These are phyloP conservation scores for Donacobius atricapilla DNA, from an alignment of 2,113 vertebrate species.

Conservation along the genomic window DNA sequence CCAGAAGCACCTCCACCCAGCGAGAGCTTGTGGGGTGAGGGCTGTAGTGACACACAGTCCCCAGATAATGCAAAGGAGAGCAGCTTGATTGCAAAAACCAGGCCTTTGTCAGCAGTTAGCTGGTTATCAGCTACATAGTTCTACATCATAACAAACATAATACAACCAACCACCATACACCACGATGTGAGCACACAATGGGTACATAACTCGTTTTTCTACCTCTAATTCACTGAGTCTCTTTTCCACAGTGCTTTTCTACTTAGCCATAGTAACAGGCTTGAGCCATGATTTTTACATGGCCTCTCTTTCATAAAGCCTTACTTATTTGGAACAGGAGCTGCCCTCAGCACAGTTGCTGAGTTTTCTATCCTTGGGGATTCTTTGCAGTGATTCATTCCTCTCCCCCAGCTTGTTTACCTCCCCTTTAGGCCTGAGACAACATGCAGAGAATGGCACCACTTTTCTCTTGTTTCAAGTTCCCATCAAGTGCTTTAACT, in stretches of 20 bases:
- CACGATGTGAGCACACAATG: background rate
- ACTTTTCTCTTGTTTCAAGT: background rate
- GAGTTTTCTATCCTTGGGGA: background rate
- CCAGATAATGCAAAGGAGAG: background rate
- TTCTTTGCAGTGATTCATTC: background rate
- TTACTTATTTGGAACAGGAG: background rate
- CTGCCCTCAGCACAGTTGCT: background rate
- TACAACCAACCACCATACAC: background rate
- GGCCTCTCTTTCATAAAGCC: background rate
- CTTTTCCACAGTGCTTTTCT: background rate
- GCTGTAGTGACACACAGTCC: accelerated
- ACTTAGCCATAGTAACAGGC: background rate
- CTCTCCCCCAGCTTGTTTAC: background rate
- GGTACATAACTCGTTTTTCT: background rate
- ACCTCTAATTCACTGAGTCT: background rate
- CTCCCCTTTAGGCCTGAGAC: background rate
- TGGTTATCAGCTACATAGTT: background rate
- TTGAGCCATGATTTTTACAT: background rate
- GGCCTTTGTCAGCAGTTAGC: background rate
- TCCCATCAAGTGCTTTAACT: background rate
- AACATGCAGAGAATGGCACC: accelerated
- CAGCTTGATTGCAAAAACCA: background rate
- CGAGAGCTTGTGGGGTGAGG: background rate
- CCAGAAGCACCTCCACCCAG: background rate
- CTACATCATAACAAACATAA: background rate